Percentiles rank a stretch among this genome's conserved stretches.
These are phyloP conservation scores for Rhincodon typus DNA, from an alignment of 2,797 vertebrate genomes.

Conservation along the genomic window DNA sequence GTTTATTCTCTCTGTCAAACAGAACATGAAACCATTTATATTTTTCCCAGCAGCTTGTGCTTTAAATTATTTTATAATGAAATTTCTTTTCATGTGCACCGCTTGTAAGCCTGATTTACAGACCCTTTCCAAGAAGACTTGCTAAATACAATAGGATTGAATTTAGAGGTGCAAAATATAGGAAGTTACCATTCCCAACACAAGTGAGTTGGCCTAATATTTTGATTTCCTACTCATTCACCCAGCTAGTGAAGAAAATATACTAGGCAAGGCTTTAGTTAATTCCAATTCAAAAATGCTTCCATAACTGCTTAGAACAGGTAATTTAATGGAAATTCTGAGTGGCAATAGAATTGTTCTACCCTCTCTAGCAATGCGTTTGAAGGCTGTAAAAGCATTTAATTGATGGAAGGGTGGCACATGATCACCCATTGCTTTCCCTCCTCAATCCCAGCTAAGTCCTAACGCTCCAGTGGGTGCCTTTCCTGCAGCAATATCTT, in stretches of 20 bases:
- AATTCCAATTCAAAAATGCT: background rate
- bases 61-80: background rate
- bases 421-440: background rate
- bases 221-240: background rate
- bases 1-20: background rate
- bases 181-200: background rate
- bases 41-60: background rate
- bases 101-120: background rate
- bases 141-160: background rate
- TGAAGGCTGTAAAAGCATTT: too few relatives aligned
- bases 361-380: too few relatives aligned
- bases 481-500: background rate
- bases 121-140: background rate
- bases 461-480: too few relatives aligned
- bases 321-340: background rate
- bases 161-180: background rate
- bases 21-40: background rate
- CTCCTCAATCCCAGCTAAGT: too few relatives aligned
- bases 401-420: too few relatives aligned
- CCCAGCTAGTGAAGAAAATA: background rate
- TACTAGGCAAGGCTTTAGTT: background rate
- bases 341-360: background rate
- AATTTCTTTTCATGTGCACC: background rate
- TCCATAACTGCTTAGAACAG: background rate
- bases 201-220: background rate